Percentiles rank a stretch among this genome's conserved stretches.
Conservation (phyloP, 2,113 vertebrate genomes). For the Ailurus styani region DNA sequence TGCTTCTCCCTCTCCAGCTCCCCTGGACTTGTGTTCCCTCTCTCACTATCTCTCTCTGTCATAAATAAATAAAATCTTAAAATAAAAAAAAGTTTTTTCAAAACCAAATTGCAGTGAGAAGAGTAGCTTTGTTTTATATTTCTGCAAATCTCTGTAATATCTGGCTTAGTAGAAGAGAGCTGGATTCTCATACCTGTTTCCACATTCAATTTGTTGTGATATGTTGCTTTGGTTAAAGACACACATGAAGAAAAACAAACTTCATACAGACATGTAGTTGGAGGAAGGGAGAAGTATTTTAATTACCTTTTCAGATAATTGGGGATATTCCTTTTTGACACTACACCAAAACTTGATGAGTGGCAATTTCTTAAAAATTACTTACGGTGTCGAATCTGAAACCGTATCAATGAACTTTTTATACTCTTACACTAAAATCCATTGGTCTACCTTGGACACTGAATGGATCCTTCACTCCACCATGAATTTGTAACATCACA, state of each 20-base stretch:
- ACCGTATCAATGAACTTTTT: neutral
- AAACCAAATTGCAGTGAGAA: neutral
- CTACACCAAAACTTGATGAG: neutral
- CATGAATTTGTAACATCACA: neutral
- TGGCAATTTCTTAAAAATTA: constrained; percentile 6
- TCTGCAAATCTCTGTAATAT: neutral
- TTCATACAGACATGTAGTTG: neutral
- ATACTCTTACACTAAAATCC: neutral
- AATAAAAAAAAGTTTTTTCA: neutral
- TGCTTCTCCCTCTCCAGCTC: too few species aligned
- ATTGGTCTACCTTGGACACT: constrained; percentile 16
- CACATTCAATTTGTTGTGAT: neutral
- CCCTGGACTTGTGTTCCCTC: too few species aligned
- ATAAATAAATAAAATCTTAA: too few species aligned
- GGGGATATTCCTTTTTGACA: neutral
- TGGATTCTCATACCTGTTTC: neutral
- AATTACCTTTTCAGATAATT: neutral
- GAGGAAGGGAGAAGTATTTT: neutral
- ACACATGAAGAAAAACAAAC: neutral
- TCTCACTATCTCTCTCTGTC: too few species aligned
- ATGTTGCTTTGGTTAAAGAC: constrained; percentile 19
- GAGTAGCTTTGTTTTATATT: neutral
- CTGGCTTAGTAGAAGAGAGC: neutral
- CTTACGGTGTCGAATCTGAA: neutral
- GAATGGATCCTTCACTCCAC: neutral